A percentile compares a stretch with the other conserved stretches of the same genome.
These are phyloP conservation scores for Okapia johnstoni DNA, from an alignment of 2,113 vertebrate species.

Conservation along the genomic window DNA sequence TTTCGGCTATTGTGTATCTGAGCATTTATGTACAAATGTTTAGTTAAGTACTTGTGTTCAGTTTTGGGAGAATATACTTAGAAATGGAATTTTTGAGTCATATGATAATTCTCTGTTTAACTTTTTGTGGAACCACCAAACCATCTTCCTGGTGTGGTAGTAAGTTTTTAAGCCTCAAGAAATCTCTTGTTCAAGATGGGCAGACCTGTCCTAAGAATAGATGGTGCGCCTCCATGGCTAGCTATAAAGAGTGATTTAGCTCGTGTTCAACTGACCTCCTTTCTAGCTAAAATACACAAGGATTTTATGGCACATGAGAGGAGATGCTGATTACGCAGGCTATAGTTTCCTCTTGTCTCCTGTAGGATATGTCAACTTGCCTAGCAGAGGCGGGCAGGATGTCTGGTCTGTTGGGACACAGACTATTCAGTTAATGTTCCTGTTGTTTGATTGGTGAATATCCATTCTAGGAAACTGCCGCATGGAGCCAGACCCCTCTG, in stretches of 20 bases:
- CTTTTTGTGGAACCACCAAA: neutral
- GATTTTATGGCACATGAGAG: conserved; percentile 20
- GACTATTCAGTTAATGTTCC: neutral
- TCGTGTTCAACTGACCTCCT: neutral
- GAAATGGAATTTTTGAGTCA: neutral
- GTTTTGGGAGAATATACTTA: neutral
- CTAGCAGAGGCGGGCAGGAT: neutral
- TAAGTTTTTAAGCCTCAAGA: neutral
- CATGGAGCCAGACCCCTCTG: neutral
- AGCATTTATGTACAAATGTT: neutral
- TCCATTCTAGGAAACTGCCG: conserved; percentile 12
- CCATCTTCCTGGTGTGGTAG: neutral
- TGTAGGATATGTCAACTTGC: conserved; percentile 23
- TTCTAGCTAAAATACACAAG: conserved; percentile 28
- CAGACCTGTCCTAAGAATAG: neutral
- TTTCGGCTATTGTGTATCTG: neutral
- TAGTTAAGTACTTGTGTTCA: neutral
- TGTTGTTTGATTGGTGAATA: conserved; percentile 18
- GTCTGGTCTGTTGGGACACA: conserved; percentile 35
- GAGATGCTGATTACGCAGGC: conserved; percentile 13
- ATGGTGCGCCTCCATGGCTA: neutral
- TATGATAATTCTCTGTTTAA: neutral
- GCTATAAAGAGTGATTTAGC: neutral
- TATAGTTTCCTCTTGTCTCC: conserved; percentile 42
- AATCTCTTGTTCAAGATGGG: neutral